Evolutionary conservation across 2,888 invertebrate species (phyloP).

Genomic region (Hololepta plana): DNA sequence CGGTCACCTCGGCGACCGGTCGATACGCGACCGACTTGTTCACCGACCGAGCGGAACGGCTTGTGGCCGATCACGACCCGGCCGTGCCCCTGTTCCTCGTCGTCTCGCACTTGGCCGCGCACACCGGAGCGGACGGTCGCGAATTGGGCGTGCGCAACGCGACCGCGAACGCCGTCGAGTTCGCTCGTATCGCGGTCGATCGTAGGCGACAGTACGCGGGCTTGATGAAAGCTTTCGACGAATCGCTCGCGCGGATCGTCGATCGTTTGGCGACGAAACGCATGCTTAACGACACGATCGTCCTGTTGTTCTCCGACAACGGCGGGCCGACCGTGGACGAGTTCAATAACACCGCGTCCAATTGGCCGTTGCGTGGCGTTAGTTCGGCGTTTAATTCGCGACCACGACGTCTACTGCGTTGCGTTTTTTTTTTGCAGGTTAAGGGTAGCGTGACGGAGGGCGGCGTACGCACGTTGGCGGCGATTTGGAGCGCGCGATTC

Average conservation of each 20-base stretch:
- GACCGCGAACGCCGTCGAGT: conserved; percentile 38
- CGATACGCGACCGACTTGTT: conserved; percentile 55
- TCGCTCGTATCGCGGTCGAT: conserved; percentile 44
- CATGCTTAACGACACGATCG: conserved; percentile 63
- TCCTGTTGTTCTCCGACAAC: conserved; percentile 79
- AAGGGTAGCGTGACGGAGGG: conserved; percentile 65
- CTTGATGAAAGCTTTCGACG: conserved; percentile 74
- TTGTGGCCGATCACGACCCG: conserved; percentile 39
- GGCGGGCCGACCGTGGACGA: conserved; percentile 61
- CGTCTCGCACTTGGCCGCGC: conserved; percentile 60
- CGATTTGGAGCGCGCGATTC: conserved; percentile 51
- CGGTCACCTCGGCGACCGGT: conserved; percentile 33
- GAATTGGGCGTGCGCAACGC: conserved; percentile 48
- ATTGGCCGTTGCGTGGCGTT: conserved; percentile 65
- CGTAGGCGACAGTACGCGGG: conserved; percentile 53
- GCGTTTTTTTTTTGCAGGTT: background rate
- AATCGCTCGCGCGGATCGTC: conserved; percentile 64
- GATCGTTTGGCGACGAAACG: conserved; percentile 41
- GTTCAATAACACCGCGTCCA: conserved; percentile 55
- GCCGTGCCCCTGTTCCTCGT: conserved; percentile 55
- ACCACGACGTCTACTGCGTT: too few species aligned
- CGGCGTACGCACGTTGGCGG: conserved; percentile 52
- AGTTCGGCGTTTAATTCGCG: too few species aligned
- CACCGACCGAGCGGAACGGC: conserved; percentile 41
- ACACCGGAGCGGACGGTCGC: conserved; percentile 40